Base-by-base conservation (phyloP, 1,140 invertebrate genomes). In the Heliconius hewitsoni region DNA sequence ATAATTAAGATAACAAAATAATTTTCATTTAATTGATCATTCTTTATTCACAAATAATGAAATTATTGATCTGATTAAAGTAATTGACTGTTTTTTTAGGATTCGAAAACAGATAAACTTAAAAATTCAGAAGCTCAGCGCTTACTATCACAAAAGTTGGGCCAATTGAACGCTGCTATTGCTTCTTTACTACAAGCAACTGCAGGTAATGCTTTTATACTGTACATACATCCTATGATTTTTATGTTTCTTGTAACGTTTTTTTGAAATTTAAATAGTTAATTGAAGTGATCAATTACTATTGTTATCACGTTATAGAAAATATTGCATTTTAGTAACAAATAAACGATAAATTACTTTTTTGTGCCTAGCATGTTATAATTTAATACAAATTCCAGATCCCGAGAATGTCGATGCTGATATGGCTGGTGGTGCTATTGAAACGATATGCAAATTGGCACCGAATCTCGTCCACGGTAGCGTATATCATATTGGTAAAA, bases 401-500 rank as follows among this genome's bases (percentile, higher is more conserved):
- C 34, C 27, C 19, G 57, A 82, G 6, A 84, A 87, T 34, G 80
- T 83, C 30, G 88, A 90, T 60, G 85, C 83, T 37, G 78, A 74
- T 13, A 71, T 57, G 16, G 87, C 86, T 4, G 80, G 86, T 23
- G 6, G 74, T 23, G 86, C 88, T 9, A 50, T 87, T 1, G 74
- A 72, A 3, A 83, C 77, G 1, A 82, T 89, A 30, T 73, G 76
- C 9, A 81, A 85, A 76, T 11, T 87, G 6, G 80, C 84, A 66
- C 87, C 88, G 27, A 74, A 86, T 16, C 79, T 91, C 27, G 79
- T 87, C 19, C 74, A 84, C 83, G 87, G 88, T 89, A 80, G 73
- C 66, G 70, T 66, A 16, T 34, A 55, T 74, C 30, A 34, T 13
- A 34, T 71, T n/a, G 34, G 18, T 34, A 6, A 18, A 71, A 71